Evolutionary conservation across 2,797 vertebrate species (phyloP).

Genomic region (Pseudopleuronectes americanus): DNA sequence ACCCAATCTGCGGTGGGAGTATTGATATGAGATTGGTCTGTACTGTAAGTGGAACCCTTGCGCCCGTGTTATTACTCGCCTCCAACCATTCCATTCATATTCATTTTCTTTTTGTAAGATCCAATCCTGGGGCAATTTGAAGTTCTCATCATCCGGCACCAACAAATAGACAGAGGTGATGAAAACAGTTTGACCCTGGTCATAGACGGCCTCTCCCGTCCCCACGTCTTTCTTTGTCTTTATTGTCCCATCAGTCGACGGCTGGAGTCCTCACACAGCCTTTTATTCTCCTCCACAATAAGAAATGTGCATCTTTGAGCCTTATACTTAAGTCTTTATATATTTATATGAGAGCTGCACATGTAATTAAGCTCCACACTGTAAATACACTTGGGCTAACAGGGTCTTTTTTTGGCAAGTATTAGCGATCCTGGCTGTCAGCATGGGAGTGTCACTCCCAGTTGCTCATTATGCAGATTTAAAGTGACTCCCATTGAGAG

Average conservation of each 20-base stretch:
- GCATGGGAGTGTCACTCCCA: background rate
- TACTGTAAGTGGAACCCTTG: constrained; percentile 52
- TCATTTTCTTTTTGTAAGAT: constrained; percentile 56
- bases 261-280: background rate
- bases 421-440: background rate
- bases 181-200: constrained; percentile 62
- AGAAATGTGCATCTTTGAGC: background rate
- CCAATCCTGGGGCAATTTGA: constrained; percentile 69
- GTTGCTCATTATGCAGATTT: background rate
- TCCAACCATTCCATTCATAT: constrained; percentile 68
- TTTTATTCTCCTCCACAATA: constrained; percentile 2
- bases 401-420: background rate
- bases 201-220: background rate
- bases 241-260: constrained; percentile 24
- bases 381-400: background rate
- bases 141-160: constrained; percentile 48
- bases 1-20: constrained; percentile 53
- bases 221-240: constrained; percentile 29
- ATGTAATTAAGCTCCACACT: background rate
- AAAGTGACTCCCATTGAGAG: background rate
- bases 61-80: constrained; percentile 50
- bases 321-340: no score
- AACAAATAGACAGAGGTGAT: constrained; percentile 64
- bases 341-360: no score
- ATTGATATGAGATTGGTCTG: constrained; percentile 71